Percentiles rank a stretch among this genome's conserved stretches.
Evolutionary conservation across 2,113 vertebrate genomes (phyloP).

Genomic region (Dryoscopus gambensis): DNA sequence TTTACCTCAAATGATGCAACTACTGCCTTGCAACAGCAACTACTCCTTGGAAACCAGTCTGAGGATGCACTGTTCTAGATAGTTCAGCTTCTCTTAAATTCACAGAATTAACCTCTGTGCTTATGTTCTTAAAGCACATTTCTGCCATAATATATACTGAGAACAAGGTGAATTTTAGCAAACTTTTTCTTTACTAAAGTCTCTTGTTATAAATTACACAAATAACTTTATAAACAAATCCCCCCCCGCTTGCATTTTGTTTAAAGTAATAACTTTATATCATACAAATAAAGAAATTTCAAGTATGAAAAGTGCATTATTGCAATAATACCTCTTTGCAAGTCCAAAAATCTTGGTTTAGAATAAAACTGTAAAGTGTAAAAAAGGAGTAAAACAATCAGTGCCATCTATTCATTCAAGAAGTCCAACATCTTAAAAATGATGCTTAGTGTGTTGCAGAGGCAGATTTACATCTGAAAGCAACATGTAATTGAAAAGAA

Average conservation of each 20-base stretch:
- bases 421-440: conserved; percentile 74
- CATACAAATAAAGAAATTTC: conserved; percentile 87
- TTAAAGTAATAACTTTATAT: conserved; percentile 81
- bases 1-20: background rate
- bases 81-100: background rate
- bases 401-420: conserved; percentile 74
- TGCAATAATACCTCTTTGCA: conserved; percentile 99
- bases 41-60: background rate
- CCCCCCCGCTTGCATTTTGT: conserved; percentile 75
- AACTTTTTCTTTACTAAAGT: conserved; percentile 78
- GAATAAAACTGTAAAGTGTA: conserved; percentile 92
- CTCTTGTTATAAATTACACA: conserved; percentile 82
- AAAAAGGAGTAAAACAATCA: conserved; percentile 76
- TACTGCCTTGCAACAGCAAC: background rate
- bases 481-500: conserved; percentile 71
- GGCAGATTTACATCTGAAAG: conserved; percentile 72
- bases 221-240: conserved; percentile 77
- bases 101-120: background rate
- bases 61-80: background rate
- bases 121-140: background rate
- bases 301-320: conserved; percentile 99
- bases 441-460: conserved; percentile 72
- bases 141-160: conserved; percentile 39
- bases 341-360: conserved; percentile 98
- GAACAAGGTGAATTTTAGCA: conserved; percentile 75